Evolutionary conservation across 1,140 invertebrate genomes (phyloP), one percentile per base, ranked within the genome.

Genomic region (Anoplophora glabripennis): DNA sequence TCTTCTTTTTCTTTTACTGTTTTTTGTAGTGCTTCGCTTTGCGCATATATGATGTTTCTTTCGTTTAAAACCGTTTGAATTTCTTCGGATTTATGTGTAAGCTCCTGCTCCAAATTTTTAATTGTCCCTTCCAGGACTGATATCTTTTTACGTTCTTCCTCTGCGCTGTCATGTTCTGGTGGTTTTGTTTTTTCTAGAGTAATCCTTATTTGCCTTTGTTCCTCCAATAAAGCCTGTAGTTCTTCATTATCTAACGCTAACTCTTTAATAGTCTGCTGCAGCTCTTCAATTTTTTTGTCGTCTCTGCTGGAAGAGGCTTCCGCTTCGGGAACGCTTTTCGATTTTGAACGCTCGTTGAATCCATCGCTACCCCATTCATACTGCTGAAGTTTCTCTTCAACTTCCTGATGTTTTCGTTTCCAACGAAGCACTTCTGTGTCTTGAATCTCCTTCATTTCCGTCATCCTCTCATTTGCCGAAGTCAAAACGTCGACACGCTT

Each of bases 401-500:
- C 28, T 70, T 88, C 84, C 61, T 86, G 82, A 66, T 84, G 87
- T 66, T 86, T 83, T 21, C 82, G 83, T 69, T 87, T 84, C 73
- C 85, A 85, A 0, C 80, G 66, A 10, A 79, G 73, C 59, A 86
- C 79, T 72, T 88, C 85, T 66, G 78, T 79, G 62, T 91, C 89
- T 75, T 90, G 84, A 57, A 86, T 85, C 72, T 92, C 89, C 76
- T 92, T 92, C 74, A 88, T 83, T 68, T 92, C 88, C 3, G 85
- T 73, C 63, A 90, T 82, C 46, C 84, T 81, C 36, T 92, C 88
- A 71, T 92, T 91, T n/a, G 88, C 88, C 14, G 84, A 79, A 3
- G 84, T 84, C 8, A 94, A 73, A 5, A 89, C 81, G 61, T 92
- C 89, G 49, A 92, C 81, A 72, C 83, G 82, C 66, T 91, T 89